These are phyloP conservation scores for Papilio demoleus DNA, from an alignment of 2,888 invertebrate species.

Conservation along the genomic window DNA sequence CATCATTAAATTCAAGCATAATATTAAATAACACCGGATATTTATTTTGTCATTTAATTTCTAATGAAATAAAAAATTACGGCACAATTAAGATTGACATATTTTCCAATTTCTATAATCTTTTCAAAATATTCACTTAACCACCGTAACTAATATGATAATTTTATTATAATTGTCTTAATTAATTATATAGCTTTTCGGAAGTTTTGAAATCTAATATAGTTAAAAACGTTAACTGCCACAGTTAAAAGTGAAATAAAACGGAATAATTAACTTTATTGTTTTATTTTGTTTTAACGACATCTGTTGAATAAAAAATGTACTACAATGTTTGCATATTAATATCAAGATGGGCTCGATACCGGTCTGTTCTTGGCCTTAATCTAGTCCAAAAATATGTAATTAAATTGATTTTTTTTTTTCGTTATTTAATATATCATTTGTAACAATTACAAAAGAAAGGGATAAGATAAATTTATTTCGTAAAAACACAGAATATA, in stretches of 20 bases:
- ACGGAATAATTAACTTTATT: background rate
- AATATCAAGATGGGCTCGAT: too few relatives aligned
- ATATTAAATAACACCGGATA: conserved; percentile 5
- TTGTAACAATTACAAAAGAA: too few relatives aligned
- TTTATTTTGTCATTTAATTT: conserved; percentile 5
- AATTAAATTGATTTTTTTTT: too few relatives aligned
- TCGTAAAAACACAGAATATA: too few relatives aligned
- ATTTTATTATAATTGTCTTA: conserved; percentile 42
- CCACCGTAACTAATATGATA: conserved; percentile 30
- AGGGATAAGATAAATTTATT: too few relatives aligned
- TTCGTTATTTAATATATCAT: too few relatives aligned
- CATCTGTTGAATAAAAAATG: conserved; percentile 8
- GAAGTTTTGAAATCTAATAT: conserved; percentile 15
- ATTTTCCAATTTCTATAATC: background rate
- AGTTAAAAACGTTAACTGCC: conserved; percentile 14
- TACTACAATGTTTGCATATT: background rate
- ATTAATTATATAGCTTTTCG: conserved; percentile 21
- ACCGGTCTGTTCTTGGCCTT: too few relatives aligned
- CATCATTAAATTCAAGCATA: background rate
- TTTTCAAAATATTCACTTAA: conserved; percentile 13
- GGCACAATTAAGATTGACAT: background rate
- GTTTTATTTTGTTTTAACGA: conserved; percentile 17
- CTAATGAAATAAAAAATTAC: background rate
- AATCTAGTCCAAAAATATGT: too few relatives aligned
- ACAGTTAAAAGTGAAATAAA: conserved; percentile 4